A percentile compares a stretch with the other conserved stretches of the same genome.
Conservation (phyloP, 2,113 vertebrate species). For the Megaceryle torquata region DNA sequence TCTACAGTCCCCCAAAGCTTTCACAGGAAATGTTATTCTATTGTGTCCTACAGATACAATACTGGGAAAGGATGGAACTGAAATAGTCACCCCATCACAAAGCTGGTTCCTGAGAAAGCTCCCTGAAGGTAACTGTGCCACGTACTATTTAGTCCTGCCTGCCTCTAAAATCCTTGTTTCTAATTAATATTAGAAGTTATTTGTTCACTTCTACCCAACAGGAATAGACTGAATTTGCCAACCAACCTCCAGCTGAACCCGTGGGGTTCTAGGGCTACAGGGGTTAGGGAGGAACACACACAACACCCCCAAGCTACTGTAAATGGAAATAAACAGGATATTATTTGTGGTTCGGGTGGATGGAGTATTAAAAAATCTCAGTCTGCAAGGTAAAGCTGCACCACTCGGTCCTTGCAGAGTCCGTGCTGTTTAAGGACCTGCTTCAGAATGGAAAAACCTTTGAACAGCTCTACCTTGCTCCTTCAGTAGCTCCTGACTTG, state of each 20-base stretch:
- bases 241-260: neutral
- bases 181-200: neutral
- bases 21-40: conserved; percentile 66
- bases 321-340: neutral
- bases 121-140: neutral
- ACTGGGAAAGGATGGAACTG: conserved; percentile 70
- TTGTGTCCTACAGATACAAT: conserved; percentile 73
- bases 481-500: neutral
- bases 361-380: neutral
- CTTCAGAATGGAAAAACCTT: neutral
- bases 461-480: neutral
- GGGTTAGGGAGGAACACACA: neutral
- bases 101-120: neutral
- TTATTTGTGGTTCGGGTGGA: neutral
- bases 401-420: neutral
- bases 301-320: neutral
- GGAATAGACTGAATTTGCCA: neutral
- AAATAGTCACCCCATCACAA: conserved; percentile 45
- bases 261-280: neutral
- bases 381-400: neutral
- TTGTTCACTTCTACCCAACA: neutral
- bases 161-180: neutral
- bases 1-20: neutral
- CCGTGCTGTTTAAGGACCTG: neutral
- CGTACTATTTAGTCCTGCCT: neutral